Evolutionary conservation across 2,113 vertebrate genomes (phyloP).

Genomic region (Lethenteron camtschaticum): DNA sequence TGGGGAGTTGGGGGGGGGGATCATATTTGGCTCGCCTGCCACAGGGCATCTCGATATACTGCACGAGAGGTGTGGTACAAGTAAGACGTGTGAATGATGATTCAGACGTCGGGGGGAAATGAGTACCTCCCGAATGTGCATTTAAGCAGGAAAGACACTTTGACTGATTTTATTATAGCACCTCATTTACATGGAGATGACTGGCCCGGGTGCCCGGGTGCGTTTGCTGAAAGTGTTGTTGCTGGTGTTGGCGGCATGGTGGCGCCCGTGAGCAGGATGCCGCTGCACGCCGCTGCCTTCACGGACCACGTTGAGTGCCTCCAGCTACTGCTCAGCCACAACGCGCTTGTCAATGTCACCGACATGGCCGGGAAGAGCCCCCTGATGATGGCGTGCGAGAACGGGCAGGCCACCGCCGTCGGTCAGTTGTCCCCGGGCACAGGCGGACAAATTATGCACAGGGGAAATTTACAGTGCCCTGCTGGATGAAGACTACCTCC

Average conservation of each 20-base stretch:
- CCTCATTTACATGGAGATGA: not conserved
- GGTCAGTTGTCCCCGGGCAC: slow-evolving; percentile 24
- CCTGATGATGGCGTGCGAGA: slow-evolving; percentile 61
- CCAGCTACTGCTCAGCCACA: slow-evolving; percentile 61
- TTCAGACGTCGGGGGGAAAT: too few relatives aligned
- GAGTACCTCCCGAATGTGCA: too few relatives aligned
- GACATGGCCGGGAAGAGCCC: slow-evolving; percentile 46
- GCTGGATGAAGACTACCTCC: not conserved
- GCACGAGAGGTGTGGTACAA: too few relatives aligned
- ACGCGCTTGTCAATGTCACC: slow-evolving; percentile 33
- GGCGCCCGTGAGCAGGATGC: slow-evolving; percentile 29
- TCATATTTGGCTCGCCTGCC: too few relatives aligned
- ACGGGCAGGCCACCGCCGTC: slow-evolving; percentile 35
- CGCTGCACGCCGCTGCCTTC: slow-evolving; percentile 75
- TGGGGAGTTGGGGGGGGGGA: too few relatives aligned
- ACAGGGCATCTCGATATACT: too few relatives aligned
- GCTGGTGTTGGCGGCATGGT: too few relatives aligned
- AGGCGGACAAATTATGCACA: not conserved
- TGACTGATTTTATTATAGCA: not conserved
- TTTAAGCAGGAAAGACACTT: too few relatives aligned
- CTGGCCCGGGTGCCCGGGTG: not conserved
- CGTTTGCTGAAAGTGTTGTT: not conserved
- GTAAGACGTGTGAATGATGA: too few relatives aligned
- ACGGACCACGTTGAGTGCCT: slow-evolving; percentile 56
- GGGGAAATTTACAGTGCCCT: not conserved